phyloP scores from a whole-genome alignment of 1,140 invertebrate species.

The Antheraea mylitta region DNA sequence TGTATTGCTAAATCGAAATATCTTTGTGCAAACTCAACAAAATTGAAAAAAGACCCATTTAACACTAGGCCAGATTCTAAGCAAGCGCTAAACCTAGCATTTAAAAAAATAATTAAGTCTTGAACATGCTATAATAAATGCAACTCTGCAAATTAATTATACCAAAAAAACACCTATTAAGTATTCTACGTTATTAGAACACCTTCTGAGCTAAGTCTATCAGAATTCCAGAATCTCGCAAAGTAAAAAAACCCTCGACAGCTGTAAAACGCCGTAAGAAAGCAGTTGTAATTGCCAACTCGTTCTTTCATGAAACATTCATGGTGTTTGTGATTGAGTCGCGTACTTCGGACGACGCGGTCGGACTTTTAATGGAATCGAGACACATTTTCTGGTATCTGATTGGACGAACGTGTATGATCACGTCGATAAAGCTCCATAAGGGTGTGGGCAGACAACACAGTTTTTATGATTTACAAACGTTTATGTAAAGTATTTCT shows the following conservation, averaged over 20 bases:
- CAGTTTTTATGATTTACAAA: constrained; percentile 1
- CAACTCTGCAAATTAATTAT: too few relatives aligned
- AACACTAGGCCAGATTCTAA: too few relatives aligned
- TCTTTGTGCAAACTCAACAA: too few relatives aligned
- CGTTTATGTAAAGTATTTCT: background rate
- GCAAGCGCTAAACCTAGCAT: too few relatives aligned
- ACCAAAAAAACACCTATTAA: background rate
- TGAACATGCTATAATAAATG: too few relatives aligned
- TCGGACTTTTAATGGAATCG: background rate
- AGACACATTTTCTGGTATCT: background rate
- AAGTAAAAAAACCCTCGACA: background rate
- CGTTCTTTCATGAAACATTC: constrained; percentile 49
- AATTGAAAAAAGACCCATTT: too few relatives aligned
- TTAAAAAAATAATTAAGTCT: too few relatives aligned
- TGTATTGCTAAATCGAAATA: too few relatives aligned
- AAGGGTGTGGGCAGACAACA: background rate
- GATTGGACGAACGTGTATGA: constrained; percentile 1
- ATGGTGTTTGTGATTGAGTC: constrained; percentile 48
- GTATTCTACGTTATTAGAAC: background rate
- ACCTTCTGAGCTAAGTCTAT: background rate
- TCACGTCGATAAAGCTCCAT: background rate
- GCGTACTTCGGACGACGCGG: constrained; percentile 19
- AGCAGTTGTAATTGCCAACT: constrained; percentile 36
- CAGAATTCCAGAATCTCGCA: background rate
- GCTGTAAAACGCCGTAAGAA: constrained; percentile 18